phyloP scores from a whole-genome alignment of 2,888 invertebrate genomes.

The Eupithecia inturbata region DNA sequence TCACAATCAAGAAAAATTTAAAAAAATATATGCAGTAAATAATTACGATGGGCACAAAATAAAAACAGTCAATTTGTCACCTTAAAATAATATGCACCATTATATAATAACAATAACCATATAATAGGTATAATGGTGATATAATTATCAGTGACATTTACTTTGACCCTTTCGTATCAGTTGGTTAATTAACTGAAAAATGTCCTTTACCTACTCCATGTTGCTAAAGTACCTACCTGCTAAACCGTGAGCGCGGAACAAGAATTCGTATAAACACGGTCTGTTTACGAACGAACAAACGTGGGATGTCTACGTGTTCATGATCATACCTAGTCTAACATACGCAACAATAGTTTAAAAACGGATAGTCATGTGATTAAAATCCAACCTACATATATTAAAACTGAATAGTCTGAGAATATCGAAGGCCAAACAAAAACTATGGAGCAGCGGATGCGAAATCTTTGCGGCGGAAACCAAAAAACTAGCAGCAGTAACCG shows the following conservation, averaged over 20 bases:
- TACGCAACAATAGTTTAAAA: conserved; percentile 27
- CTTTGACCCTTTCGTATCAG: not conserved
- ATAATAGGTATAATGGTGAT: too few relatives aligned
- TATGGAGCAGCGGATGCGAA: conserved; percentile 1
- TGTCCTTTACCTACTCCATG: not conserved
- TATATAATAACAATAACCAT: too few relatives aligned
- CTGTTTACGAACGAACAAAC: conserved; percentile 21
- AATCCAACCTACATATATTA: conserved; percentile 6
- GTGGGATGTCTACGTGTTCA: conserved; percentile 28
- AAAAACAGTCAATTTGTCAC: not conserved
- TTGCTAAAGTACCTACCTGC: not conserved
- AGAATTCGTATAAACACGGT: conserved; percentile 26
- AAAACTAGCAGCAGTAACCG: conserved; percentile 11
- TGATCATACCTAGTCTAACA: conserved; percentile 15
- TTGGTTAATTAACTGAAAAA: not conserved
- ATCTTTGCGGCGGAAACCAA: not conserved
- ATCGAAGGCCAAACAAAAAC: conserved; percentile 11
- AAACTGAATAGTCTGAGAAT: conserved; percentile 7
- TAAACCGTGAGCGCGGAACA: conserved; percentile 10
- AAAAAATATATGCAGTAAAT: not conserved
- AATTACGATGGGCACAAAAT: not conserved
- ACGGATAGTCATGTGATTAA: conserved; percentile 23
- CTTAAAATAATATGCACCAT: not conserved
- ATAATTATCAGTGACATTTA: not conserved
- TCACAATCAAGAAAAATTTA: not conserved